Evolutionary conservation across 1,140 invertebrate species (phyloP).

Genomic region (Ceratosolen fusciceps): DNA sequence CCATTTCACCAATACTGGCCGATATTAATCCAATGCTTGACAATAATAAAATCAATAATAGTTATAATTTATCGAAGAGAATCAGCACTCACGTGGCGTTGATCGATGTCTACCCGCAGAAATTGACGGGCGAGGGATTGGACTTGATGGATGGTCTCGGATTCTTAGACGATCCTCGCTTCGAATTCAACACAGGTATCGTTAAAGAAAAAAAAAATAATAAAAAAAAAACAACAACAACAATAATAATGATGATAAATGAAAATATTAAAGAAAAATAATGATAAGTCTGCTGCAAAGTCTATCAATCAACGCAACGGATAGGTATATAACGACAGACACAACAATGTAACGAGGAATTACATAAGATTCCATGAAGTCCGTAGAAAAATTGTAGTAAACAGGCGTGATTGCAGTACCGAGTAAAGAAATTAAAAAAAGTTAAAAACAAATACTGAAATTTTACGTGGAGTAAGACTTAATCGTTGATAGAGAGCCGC

Average conservation of each 20-base stretch:
- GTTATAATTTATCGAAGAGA: constrained; percentile 57
- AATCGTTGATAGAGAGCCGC: no score
- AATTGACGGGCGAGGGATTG: constrained; percentile 75
- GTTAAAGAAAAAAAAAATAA: no score
- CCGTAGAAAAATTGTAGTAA: background rate
- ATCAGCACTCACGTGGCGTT: constrained; percentile 75
- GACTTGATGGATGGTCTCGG: constrained; percentile 72
- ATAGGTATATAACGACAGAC: background rate
- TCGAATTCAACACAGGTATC: constrained; percentile 73
- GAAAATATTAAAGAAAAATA: no score
- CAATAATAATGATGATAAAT: no score
- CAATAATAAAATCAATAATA: background rate
- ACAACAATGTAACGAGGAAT: background rate
- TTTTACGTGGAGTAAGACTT: background rate
- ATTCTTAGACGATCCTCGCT: constrained; percentile 71
- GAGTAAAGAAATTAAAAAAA: background rate
- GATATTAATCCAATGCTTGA: no score
- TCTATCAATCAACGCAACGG: background rate
- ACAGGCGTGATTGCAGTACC: background rate
- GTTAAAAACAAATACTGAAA: background rate
- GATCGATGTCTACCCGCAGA: constrained; percentile 75
- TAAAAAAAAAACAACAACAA: no score
- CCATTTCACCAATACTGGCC: no score
- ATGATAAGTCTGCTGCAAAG: background rate
- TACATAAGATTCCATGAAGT: background rate